Conservation (phyloP, 2,888 invertebrate genomes). For the Drosophila parthenogenetica region DNA sequence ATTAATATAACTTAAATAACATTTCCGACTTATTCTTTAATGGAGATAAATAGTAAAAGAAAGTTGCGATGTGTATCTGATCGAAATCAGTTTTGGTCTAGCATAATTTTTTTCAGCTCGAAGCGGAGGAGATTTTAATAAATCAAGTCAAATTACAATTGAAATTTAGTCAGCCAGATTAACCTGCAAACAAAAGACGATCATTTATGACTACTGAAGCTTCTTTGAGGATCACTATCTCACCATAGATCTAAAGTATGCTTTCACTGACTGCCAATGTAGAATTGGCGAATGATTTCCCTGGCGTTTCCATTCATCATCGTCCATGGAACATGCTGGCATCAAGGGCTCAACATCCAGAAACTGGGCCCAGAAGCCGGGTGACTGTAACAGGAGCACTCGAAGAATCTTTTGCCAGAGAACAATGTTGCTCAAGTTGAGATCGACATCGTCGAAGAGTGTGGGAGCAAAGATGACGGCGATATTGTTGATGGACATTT, state of each 20-base stretch:
- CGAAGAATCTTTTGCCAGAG: conserved; percentile 65
- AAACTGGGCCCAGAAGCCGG: conserved; percentile 63
- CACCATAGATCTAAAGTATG: conserved; percentile 72
- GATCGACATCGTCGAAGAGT: conserved; percentile 61
- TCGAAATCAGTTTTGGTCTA: too few species aligned
- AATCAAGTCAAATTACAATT: background rate
- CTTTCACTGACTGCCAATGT: conserved; percentile 62
- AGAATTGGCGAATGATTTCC: conserved; percentile 42
- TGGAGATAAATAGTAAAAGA: too few species aligned
- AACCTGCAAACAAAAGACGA: conserved; percentile 31
- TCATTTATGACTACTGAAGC: background rate
- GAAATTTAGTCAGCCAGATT: conserved; percentile 47
- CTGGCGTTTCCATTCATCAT: conserved; percentile 48
- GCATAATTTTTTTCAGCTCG: too few species aligned
- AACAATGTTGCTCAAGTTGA: conserved; percentile 59
- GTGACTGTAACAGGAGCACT: conserved; percentile 45
- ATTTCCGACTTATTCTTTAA: background rate
- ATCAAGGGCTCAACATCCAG: conserved; percentile 58
- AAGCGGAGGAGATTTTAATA: background rate
- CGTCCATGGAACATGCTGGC: conserved; percentile 39
- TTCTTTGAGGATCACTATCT: conserved; percentile 1
- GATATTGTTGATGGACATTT: conserved; percentile 62
- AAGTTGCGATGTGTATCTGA: background rate
- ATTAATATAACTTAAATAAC: conserved; percentile 2
- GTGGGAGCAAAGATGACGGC: conserved; percentile 71